Evolutionary conservation across 2,113 vertebrate genomes (phyloP).

Genomic region (Neogobius melanostomus): DNA sequence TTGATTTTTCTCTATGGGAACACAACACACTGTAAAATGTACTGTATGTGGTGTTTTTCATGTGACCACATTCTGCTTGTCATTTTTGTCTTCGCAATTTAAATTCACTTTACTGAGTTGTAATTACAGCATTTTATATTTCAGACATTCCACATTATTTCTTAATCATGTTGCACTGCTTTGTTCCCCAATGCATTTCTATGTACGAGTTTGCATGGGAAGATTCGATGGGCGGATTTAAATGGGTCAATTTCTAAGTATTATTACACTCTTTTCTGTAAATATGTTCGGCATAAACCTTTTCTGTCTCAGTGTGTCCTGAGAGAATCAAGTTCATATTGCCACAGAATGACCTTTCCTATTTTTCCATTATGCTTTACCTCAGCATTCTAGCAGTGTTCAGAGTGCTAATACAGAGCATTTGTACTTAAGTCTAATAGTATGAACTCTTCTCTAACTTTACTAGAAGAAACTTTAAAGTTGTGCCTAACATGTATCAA

Average conservation of each 20-base stretch:
- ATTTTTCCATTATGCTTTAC: constrained; percentile 60
- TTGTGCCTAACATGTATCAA: constrained; percentile 68
- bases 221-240: constrained; percentile 40
- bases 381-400: constrained; percentile 64
- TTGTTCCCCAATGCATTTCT: constrained; percentile 39
- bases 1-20: constrained; percentile 43
- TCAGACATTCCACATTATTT: constrained; percentile 60
- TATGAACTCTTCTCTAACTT: constrained; percentile 58
- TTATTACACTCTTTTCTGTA: constrained; percentile 53
- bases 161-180: constrained; percentile 65
- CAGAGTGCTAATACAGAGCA: constrained; percentile 43
- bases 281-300: constrained; percentile 59
- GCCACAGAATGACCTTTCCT: constrained; percentile 43
- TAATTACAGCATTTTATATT: constrained; percentile 27
- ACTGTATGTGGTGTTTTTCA: constrained; percentile 38
- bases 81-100: constrained; percentile 42
- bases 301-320: constrained; percentile 40
- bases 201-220: constrained; percentile 26
- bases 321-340: constrained; percentile 35
- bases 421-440: constrained; percentile 54
- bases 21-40: constrained; percentile 52
- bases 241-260: constrained; percentile 44
- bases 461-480: constrained; percentile 65
- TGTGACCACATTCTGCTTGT: constrained; percentile 31
- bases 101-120: constrained; percentile 16